Evolutionary conservation across 2,797 vertebrate species (phyloP).

Genomic region (Rhinogobio ventralis): DNA sequence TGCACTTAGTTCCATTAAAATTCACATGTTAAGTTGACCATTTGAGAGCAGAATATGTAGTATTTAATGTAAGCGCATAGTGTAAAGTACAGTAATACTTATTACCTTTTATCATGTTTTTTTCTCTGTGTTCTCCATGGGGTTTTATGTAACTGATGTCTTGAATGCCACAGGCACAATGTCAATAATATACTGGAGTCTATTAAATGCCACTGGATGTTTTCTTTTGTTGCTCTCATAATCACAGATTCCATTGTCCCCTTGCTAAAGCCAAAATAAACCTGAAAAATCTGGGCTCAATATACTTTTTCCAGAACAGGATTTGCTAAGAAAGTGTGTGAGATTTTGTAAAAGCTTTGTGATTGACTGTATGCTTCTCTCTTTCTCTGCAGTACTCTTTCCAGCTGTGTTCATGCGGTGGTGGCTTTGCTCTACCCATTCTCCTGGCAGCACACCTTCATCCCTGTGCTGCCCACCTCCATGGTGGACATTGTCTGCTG

Average conservation of each 20-base stretch:
- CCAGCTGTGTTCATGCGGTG: constrained; percentile 93
- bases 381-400: constrained; percentile 85
- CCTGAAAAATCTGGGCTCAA: constrained; percentile 46
- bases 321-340: constrained; percentile 19
- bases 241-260: constrained; percentile 46
- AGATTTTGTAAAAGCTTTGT: constrained; percentile 10
- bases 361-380: constrained; percentile 37
- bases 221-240: constrained; percentile 22
- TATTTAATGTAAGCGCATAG: not conserved
- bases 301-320: constrained; percentile 32
- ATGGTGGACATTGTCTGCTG: constrained; percentile 99
- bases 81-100: not conserved
- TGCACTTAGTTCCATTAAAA: no score
- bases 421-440: constrained; percentile 98
- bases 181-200: constrained; percentile 23
- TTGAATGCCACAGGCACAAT: constrained; percentile 5
- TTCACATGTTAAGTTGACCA: no score
- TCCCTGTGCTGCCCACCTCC: constrained; percentile 94
- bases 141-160: constrained; percentile 1
- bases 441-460: constrained; percentile 99
- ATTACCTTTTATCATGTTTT: not conserved
- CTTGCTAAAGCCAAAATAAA: constrained; percentile 41
- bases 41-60: not conserved
- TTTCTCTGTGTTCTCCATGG: not conserved
- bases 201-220: constrained; percentile 26